These are phyloP conservation scores for Pelmatolapia mariae DNA, from an alignment of 2,113 vertebrate genomes.

Conservation along the genomic window DNA sequence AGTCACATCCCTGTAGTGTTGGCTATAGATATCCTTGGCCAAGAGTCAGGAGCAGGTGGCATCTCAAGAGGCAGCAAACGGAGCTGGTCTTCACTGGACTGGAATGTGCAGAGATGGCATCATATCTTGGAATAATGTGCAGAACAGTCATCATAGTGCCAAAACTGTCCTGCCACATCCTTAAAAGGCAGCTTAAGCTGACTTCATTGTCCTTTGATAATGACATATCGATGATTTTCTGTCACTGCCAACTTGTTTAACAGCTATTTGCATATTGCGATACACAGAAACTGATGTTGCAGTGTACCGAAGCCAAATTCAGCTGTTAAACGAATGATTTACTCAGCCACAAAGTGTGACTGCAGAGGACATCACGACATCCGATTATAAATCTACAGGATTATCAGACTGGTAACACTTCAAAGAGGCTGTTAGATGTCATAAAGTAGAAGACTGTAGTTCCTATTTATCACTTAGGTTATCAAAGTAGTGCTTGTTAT, in stretches of 20 bases:
- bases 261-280: background rate
- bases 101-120: background rate
- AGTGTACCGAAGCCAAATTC: background rate
- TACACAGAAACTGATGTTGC: background rate
- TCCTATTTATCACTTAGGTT: background rate
- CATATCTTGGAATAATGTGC: background rate
- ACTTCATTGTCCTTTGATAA: background rate
- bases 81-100: background rate
- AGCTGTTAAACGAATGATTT: background rate
- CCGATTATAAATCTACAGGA: background rate
- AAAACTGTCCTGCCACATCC: background rate
- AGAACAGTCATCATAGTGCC: background rate
- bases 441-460: background rate
- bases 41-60: constrained; percentile 35
- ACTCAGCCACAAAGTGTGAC: background rate
- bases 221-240: background rate
- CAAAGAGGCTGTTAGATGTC: background rate
- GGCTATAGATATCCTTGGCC: constrained; percentile 46
- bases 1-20: background rate
- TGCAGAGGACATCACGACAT: background rate
- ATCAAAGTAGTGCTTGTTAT: background rate
- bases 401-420: background rate
- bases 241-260: background rate
- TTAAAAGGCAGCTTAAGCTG: background rate
- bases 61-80: constrained; percentile 12